Percentiles rank a stretch among this genome's conserved stretches.
Conservation (phyloP, 2,888 invertebrate species). For the Spilarctia lutea region DNA sequence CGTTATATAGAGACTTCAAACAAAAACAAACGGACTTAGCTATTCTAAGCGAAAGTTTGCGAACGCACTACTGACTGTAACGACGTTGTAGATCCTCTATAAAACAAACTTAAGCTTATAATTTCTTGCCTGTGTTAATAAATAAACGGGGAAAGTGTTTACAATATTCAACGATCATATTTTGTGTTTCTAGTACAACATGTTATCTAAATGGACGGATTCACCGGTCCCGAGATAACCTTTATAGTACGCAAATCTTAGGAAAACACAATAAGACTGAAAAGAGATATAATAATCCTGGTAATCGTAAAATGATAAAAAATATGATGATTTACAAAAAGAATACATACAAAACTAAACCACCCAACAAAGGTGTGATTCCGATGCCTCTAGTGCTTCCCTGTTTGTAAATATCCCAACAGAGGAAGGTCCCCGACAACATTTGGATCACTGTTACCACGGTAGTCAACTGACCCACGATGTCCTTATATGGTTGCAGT, state of each 20-base stretch:
- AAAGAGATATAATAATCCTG: background rate
- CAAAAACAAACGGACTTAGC: too few species aligned
- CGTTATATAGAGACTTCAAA: too few species aligned
- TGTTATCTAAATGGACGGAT: background rate
- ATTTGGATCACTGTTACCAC: conserved; percentile 93
- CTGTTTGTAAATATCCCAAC: conserved; percentile 91
- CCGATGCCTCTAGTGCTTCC: conserved; percentile 88
- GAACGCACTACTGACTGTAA: background rate
- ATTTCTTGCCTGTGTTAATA: background rate
- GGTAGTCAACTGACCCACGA: conserved; percentile 89
- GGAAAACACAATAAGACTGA: background rate
- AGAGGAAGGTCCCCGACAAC: conserved; percentile 92
- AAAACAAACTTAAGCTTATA: background rate
- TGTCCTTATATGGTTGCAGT: conserved; percentile 89
- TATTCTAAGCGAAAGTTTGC: background rate
- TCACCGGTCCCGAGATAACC: background rate
- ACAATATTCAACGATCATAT: background rate
- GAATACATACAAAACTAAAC: conserved; percentile 90
- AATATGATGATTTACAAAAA: background rate
- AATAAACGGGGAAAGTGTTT: background rate
- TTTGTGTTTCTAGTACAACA: background rate
- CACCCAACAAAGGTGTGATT: conserved; percentile 91
- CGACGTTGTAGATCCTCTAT: background rate
- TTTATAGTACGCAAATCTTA: background rate
- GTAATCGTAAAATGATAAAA: background rate